Evolutionary conservation across 2,888 invertebrate species (phyloP).

Genomic region (Agrotis puta): DNA sequence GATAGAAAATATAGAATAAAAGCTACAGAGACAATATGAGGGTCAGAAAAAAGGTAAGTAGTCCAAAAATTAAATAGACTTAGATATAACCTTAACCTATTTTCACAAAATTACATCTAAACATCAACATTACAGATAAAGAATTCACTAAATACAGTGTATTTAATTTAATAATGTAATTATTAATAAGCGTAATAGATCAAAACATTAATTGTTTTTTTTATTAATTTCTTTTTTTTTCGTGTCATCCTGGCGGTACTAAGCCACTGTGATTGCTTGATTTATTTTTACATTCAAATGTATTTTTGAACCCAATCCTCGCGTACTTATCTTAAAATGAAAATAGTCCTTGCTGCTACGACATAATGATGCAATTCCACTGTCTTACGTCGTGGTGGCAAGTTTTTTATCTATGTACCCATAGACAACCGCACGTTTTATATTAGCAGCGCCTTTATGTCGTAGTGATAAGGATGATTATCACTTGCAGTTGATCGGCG

Average conservation of each 20-base stretch:
- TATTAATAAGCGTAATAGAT: constrained; percentile 91
- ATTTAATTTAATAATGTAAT: constrained; percentile 85
- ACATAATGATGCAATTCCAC: no score
- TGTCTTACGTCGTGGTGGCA: no score
- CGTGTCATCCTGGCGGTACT: constrained; percentile 64
- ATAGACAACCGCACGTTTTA: no score
- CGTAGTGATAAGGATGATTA: no score
- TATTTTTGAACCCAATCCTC: constrained; percentile 4
- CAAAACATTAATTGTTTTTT: constrained; percentile 89
- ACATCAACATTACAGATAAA: constrained; percentile 87
- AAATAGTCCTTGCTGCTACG: no score
- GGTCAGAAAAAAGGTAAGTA: constrained; percentile 15
- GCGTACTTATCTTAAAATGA: neutral
- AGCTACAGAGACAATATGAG: constrained; percentile 55
- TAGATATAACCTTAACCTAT: constrained; percentile 58
- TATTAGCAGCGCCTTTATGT: no score
- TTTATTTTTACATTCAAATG: constrained; percentile 45
- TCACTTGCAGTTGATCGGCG: no score
- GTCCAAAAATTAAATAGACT: constrained; percentile 54
- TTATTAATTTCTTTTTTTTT: constrained; percentile 67
- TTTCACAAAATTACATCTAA: constrained; percentile 81
- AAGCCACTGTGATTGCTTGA: constrained; percentile 76
- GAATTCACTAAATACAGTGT: constrained; percentile 87
- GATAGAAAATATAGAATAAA: constrained; percentile 43
- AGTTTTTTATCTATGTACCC: no score